phyloP scores from a whole-genome alignment of 2,113 vertebrate species.

The Laticauda colubrina region DNA sequence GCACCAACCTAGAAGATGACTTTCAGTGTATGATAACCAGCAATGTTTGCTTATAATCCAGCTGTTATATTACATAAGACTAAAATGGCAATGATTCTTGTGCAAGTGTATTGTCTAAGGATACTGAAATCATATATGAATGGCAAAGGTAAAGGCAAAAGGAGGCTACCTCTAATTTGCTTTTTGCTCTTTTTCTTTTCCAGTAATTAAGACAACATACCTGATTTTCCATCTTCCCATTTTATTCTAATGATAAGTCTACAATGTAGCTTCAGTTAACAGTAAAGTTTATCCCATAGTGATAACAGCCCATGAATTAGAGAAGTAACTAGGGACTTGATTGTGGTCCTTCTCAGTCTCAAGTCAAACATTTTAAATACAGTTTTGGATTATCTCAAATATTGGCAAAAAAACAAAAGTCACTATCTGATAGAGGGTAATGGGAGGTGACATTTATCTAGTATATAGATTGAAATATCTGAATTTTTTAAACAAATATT shows the following conservation, averaged over 20 bases:
- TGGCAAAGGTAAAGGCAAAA: neutral
- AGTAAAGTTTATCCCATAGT: neutral
- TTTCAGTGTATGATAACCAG: neutral
- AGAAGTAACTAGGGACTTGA: neutral
- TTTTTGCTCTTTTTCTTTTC: neutral
- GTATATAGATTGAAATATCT: neutral
- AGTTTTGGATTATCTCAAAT: neutral
- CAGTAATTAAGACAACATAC: neutral
- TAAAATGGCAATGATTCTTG: neutral
- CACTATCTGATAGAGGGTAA: neutral
- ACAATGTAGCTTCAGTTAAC: neutral
- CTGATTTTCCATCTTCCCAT: neutral
- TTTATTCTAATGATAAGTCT: neutral
- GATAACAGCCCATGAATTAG: neutral
- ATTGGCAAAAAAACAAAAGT: neutral
- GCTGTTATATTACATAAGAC: neutral
- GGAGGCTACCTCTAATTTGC: neutral
- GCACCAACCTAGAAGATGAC: neutral
- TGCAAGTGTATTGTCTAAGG: neutral
- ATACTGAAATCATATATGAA: neutral
- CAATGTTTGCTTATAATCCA: neutral
- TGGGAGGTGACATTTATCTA: neutral
- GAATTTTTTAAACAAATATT: neutral
- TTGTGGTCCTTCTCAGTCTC: neutral
- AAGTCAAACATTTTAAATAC: neutral